Evolutionary conservation across 2,797 vertebrate genomes (phyloP).

Genomic region (Rhinatrema bivittatum): DNA sequence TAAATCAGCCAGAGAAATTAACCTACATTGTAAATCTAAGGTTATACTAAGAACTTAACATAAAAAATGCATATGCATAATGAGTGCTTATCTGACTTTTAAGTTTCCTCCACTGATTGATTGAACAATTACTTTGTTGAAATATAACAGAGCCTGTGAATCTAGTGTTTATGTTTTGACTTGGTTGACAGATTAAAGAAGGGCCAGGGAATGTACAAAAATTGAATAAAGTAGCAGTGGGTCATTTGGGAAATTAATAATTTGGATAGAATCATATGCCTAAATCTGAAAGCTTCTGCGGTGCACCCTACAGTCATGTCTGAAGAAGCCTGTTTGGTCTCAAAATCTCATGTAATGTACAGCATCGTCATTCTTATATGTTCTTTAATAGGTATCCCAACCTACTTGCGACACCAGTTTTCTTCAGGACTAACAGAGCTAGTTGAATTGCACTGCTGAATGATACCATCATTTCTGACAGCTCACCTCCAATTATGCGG

Average conservation of each 20-base stretch:
- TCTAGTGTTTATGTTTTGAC: constrained; percentile 36
- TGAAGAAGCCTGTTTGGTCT: no score
- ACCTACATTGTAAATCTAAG: constrained; percentile 45
- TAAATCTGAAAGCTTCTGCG: no score
- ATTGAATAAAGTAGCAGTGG: constrained; percentile 23
- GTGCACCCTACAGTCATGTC: no score
- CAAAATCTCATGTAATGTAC: no score
- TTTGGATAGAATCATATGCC: constrained; percentile 25
- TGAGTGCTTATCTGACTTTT: constrained; percentile 25
- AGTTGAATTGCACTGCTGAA: no score
- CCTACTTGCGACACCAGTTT: no score
- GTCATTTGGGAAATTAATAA: constrained; percentile 21
- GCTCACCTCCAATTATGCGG: no score
- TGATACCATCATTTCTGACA: no score
- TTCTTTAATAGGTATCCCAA: no score
- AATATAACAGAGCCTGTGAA: constrained; percentile 36
- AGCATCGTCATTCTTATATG: no score
- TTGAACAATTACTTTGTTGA: constrained; percentile 39
- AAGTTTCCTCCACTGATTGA: constrained; percentile 35
- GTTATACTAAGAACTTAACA: constrained; percentile 44
- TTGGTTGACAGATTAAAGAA: constrained; percentile 37
- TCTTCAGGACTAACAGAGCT: no score
- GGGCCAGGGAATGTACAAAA: constrained; percentile 25
- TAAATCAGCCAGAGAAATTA: constrained; percentile 59
- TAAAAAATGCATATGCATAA: constrained; percentile 51